Percentiles rank a stretch among this genome's conserved stretches.
phyloP scores from a whole-genome alignment of 2,888 invertebrate species.

The Megamerina dolium region DNA sequence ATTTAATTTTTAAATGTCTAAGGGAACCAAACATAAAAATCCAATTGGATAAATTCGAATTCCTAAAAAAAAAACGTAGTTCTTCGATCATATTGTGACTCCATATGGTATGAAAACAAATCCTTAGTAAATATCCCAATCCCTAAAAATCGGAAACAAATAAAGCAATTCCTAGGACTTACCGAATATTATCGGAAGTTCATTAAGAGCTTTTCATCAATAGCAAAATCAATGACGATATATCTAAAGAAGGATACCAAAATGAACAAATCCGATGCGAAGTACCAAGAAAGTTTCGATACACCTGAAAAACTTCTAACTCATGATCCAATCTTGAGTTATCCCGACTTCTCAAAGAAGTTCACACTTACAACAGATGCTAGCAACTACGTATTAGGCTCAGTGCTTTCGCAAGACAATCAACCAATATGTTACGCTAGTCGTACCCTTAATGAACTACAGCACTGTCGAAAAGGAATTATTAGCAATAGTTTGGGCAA shows the following conservation, averaged over 20 bases:
- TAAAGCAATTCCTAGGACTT: constrained; percentile 15
- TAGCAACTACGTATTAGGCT: constrained; percentile 19
- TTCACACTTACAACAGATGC: constrained; percentile 15
- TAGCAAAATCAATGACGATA: constrained; percentile 8
- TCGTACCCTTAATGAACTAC: constrained; percentile 20
- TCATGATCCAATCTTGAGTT: constrained; percentile 10
- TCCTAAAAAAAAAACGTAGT: constrained; percentile 1
- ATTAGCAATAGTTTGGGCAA: constrained; percentile 18
- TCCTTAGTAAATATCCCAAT: background rate
- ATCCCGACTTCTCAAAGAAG: constrained; percentile 1
- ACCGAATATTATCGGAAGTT: constrained; percentile 15
- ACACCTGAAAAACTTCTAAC: constrained; percentile 14
- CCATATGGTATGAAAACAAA: constrained; percentile 2
- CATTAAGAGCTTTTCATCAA: constrained; percentile 15
- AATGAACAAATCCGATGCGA: constrained; percentile 15
- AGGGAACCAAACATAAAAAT: constrained; percentile 1
- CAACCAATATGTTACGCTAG: constrained; percentile 20
- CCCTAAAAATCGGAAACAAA: constrained; percentile 11
- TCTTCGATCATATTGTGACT: constrained; percentile 4
- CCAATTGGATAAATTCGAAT: constrained; percentile 5
- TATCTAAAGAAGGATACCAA: constrained; percentile 5
- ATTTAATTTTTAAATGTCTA: background rate
- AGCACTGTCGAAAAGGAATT: constrained; percentile 18
- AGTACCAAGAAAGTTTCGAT: constrained; percentile 5
- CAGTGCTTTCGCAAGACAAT: constrained; percentile 18